Conservation (phyloP, 2,888 invertebrate species). For the Andrena haemorrhoa region DNA sequence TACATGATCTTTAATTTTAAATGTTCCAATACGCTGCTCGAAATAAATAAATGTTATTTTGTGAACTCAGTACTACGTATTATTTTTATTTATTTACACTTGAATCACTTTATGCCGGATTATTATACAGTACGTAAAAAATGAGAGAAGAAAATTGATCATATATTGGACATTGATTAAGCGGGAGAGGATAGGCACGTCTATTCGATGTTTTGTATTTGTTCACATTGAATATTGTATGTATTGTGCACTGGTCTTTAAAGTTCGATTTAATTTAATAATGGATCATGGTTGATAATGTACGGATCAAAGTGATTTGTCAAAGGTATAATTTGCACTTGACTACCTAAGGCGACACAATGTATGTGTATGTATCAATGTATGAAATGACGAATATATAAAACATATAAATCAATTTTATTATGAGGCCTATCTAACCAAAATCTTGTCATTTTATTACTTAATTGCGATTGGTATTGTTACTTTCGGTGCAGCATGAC, state of each 20-base stretch:
- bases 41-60: slow-evolving; percentile 38
- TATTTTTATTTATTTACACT: slow-evolving; percentile 43
- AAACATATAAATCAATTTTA: slow-evolving; percentile 71
- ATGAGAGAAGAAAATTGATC: slow-evolving; percentile 26
- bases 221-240: slow-evolving; percentile 69
- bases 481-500: slow-evolving; percentile 50
- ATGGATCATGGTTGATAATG: slow-evolving; percentile 53
- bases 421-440: slow-evolving; percentile 73
- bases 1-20: slow-evolving; percentile 22
- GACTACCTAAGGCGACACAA: slow-evolving; percentile 72
- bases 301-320: slow-evolving; percentile 53
- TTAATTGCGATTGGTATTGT: slow-evolving; percentile 58
- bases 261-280: slow-evolving; percentile 59
- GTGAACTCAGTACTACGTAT: slow-evolving; percentile 32
- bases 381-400: slow-evolving; percentile 78
- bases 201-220: slow-evolving; percentile 66
- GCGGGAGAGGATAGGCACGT: slow-evolving; percentile 66
- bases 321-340: slow-evolving; percentile 64
- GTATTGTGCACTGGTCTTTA: slow-evolving; percentile 67
- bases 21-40: slow-evolving; percentile 18
- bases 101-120: slow-evolving; percentile 7
- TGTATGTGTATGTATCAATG: slow-evolving; percentile 79
- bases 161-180: slow-evolving; percentile 53
- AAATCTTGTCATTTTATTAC: slow-evolving; percentile 52
- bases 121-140: slow-evolving; percentile 9